phyloP scores from a whole-genome alignment of 1,140 invertebrate species.

The Latrodectus geometricus region DNA sequence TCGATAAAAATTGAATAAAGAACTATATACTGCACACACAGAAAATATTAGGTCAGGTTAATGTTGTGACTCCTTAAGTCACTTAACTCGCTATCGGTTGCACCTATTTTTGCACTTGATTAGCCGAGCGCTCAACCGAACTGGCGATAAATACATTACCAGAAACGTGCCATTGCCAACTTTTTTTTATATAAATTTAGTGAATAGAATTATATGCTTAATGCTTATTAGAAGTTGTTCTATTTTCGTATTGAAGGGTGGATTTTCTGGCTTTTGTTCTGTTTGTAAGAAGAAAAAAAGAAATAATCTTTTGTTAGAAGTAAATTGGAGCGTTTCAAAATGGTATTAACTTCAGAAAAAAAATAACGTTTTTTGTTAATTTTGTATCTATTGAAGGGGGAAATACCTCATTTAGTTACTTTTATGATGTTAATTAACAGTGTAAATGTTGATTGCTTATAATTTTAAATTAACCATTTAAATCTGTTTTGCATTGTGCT shows the following conservation, averaged over 20 bases:
- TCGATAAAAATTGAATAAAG: not conserved
- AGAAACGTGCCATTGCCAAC: not conserved
- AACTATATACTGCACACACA: not conserved
- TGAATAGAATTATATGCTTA: not conserved
- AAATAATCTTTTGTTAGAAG: not conserved
- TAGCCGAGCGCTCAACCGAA: conserved; percentile 20
- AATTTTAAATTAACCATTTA: no score
- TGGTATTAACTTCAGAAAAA: not conserved
- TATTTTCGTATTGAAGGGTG: conserved; percentile 1
- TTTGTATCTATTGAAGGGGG: no score
- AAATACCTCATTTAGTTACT: no score
- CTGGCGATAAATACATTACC: not conserved
- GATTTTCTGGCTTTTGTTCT: not conserved
- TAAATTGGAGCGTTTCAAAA: not conserved
- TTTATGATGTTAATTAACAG: no score
- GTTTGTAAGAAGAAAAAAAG: not conserved
- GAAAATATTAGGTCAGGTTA: conserved; percentile 41
- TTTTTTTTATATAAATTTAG: conserved; percentile 11
- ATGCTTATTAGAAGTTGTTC: not conserved
- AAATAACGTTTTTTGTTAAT: not conserved
- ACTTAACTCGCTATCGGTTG: conserved; percentile 40
- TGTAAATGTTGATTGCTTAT: no score
- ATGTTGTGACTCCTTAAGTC: conserved; percentile 23
- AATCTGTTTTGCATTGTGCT: no score
- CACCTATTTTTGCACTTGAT: conserved; percentile 52